Conservation (phyloP, 37 sponge, comb jelly and placozoan genomes). For the Tethya wilhelma region DNA sequence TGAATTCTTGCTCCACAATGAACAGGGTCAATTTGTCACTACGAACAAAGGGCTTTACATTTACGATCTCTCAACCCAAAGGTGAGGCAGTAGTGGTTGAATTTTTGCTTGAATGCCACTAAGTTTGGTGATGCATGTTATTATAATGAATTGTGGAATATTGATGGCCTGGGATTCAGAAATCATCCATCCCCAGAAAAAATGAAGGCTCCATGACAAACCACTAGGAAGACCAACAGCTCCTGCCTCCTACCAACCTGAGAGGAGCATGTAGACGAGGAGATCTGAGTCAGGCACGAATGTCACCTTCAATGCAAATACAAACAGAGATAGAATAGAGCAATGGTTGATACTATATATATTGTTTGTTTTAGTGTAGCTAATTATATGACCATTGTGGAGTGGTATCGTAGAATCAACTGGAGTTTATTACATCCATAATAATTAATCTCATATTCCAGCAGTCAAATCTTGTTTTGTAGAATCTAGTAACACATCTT, state of each 20-base stretch:
- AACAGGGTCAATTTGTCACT: background rate
- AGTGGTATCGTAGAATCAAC: no score
- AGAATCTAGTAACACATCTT: no score
- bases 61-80: constrained; percentile 23
- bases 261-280: constrained; percentile 17
- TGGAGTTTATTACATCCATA: no score
- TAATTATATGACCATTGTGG: no score
- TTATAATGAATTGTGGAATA: constrained; percentile 12
- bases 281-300: constrained; percentile 21
- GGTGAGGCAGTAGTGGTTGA: constrained; percentile 36
- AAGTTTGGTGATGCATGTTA: constrained; percentile 45
- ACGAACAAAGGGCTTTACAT: background rate
- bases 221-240: constrained; percentile 44
- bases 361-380: no score
- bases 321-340: constrained; percentile 51
- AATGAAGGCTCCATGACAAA: constrained; percentile 30
- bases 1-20: constrained; percentile 7
- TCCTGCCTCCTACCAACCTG: constrained; percentile 31
- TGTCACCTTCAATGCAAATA: constrained; percentile 34
- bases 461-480: no score
- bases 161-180: background rate
- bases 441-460: no score
- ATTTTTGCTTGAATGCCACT: constrained; percentile 28
- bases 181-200: background rate
- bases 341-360: background rate